Evolutionary conservation across 92 coral and sea anemone species (phyloP), one percentile per base, ranked within the genome.

Genomic region (Epizoanthus rinbou): DNA sequence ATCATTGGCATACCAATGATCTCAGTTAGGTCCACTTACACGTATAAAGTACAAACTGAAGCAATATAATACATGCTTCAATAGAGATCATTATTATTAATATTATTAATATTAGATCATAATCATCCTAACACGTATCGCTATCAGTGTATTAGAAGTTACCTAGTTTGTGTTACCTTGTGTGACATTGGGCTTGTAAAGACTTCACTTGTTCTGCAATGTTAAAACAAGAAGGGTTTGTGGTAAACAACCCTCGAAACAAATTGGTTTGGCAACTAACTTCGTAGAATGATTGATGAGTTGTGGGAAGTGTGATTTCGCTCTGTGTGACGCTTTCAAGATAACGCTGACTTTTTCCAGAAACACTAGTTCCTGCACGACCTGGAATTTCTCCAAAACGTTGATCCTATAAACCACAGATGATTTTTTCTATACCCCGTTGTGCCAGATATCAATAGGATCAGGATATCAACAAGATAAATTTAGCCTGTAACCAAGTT

Each of bases 191-290:
- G 57, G 45, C 35, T 2, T 65, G 19, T 11, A 33, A 50, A 22
- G 54, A 5, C 65, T 54, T 33, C 45, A 33, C 58, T 59, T 78
- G 70, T 78, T 69, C 64, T 56, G 37, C 54, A 59, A 33, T 57
- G 60, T 37, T 76, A 33, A 76, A 64, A 25, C 59, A 67, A 58
- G n/a, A 47, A 15, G 58, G 21, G 81, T 43, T 39, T 31, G 72
- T 78, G 35, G 59, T 78, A 63, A 78, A 78, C 53, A 78, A 78
- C 58, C 67, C 70, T 78, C 50, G 71, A 78, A 78, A 57, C 31
- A 78, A 78, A 62, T 78, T 78, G 82, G 71, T 62, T 60, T 37
- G 6, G 35, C 41, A 24, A 75, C 68, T 35, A 28, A 33, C 31
- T 65, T 37, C 70, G 8, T 31, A 23, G 70, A 65, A 66, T 66